Base-by-base conservation (phyloP, 2,888 invertebrate genomes). In the Megaustenia siamemsis region DNA sequence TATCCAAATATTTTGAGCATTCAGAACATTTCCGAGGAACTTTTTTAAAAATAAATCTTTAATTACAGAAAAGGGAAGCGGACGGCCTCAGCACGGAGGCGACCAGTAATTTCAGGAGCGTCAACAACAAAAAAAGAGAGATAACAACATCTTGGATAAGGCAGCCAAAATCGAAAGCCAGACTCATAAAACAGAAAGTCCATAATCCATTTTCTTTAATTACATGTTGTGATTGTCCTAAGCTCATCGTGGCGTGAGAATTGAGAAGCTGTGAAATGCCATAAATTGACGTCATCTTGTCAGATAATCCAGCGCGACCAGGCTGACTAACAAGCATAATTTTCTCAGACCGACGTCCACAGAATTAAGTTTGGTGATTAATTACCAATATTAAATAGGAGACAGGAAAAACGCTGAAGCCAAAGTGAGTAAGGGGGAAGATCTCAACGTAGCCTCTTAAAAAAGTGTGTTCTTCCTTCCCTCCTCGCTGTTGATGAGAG, bases 161-260 rank as follows among this genome's bases (percentile, higher is more conserved):
- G 38, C 77, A 56, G 77, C 60, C 60, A 60, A 56, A 75, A 75
- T 49, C 24, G 49, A 56, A 56, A 49, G 32, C 32, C 49, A 75
- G 75, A 40, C 77, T 60, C 78, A 78, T 78, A 78, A 78, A 78
- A 78, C 78, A 78, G 45, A 78, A 78, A 66, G 78, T 32, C 63
- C 45, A 32, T 60, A 78, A 78, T 78, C 78, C 63, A 78, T 78
- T 66, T 63, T 63, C 78, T 63, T 78, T 78, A 78, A 78, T 78
- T 78, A 78, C 78, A 60, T 78, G 78, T 78, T 60, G 78, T 78
- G 78, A 78, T 78, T 78, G 78, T 66, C 63, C 63, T 21, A 43
- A 66, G 32, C 60, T n/a, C 78, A 66, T 45, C 63, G 43, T 43
- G 18, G 78, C 78, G 78, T 78, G 78, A 63, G 78, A 78, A 28